Evolutionary conservation across 64 coral and sea anemone genomes (phyloP), one percentile per base, ranked within the genome.

Genomic region (Pocillopora damicornis): DNA sequence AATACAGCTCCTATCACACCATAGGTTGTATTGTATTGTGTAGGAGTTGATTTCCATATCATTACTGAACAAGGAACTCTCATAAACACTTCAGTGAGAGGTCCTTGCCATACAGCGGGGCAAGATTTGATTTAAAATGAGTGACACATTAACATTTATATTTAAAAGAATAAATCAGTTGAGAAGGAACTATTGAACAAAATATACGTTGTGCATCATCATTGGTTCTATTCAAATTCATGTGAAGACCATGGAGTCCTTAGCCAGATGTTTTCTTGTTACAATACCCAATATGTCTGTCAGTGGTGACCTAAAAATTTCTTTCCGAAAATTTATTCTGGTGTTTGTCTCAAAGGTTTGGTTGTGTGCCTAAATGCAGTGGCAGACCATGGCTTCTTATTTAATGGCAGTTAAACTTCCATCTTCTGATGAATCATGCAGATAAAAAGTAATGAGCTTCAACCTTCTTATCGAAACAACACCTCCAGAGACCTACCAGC

Each of bases 321-420:
- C 22, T 58, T 60, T 51, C 56, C 60, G 13, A 37, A 63, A 81
- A 4, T 23, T 67, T 0, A 11, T 67, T 68, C 60, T 80, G 78
- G 20, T 82, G 63, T 67, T 65, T 82, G 76, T 34, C 36, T 82
- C 22, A 85, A 71, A 85, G 81, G 81, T 85, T 85, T 85, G 81
- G 63, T 51, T 85, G 37, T 38, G 25, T 72, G 69, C 63, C 45
- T 65, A 14, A 85, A 45, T 36, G 58, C 36, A 18, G 13, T 58
- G 25, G 81, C 56, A 65, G n/a, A 85, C 45, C 81, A 85, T 85
- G 81, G 81, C 65, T 72, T 72, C 81, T 12, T 57, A 57, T 72
- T 85, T 85, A 72, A n/a, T 85, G 81, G 81, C 45, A 45, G 65
- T 85, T 71, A 85, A 71, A 65, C 81, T 85, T 85, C 65, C 65